Base-by-base conservation (phyloP, 2,113 vertebrate species). In the Dasyprocta punctata region DNA sequence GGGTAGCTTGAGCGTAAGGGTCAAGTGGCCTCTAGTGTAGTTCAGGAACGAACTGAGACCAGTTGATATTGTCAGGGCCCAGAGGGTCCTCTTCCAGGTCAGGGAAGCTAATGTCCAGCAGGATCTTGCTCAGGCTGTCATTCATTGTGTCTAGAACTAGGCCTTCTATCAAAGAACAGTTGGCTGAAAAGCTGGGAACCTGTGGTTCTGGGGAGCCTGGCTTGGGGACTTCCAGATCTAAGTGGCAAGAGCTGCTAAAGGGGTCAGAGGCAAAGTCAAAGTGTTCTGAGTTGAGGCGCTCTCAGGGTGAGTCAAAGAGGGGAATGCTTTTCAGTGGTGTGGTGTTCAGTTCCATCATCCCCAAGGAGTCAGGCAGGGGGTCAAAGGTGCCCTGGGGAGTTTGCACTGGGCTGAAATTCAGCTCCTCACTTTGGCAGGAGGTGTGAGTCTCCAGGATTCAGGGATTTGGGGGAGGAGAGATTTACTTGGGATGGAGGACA, bases 71-170 rank as follows among this genome's bases (percentile, higher is more conserved):
- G 26, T 98, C 98, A 11, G 98, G 98, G 67, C 96, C 98, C 44
- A 99, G 88, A 8, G 99, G 99, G 73, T 99, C 99, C 44, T 99
- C 99, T 36, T 99, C 99, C 58, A 99, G 98, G 38, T 99, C 98
- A 0, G 99, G 98, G 97, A 99, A 99, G 98, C 99, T 99, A 91
- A 99, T 98, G 97, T 99, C 99, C 96, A 99, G 98, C 14, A 99
- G 98, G 67, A 99, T 99, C 99, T 99, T 99, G 98, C 99, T 99
- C 92, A 99, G 98, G 94, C 99, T 99, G 95, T 99, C 99, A 14
- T 99, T 99, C 98, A 99, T 99, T 2, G 99, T 99, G 94, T 99
- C 99, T 96, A 99, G 98, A 73, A 99, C 98, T 0, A 99, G 98
- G 44, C 99, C 99, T 98, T 99, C 99, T 8, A 99, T 99, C 88